phyloP scores from a whole-genome alignment of 2,888 invertebrate species.

The Podotricha telesiphe region DNA sequence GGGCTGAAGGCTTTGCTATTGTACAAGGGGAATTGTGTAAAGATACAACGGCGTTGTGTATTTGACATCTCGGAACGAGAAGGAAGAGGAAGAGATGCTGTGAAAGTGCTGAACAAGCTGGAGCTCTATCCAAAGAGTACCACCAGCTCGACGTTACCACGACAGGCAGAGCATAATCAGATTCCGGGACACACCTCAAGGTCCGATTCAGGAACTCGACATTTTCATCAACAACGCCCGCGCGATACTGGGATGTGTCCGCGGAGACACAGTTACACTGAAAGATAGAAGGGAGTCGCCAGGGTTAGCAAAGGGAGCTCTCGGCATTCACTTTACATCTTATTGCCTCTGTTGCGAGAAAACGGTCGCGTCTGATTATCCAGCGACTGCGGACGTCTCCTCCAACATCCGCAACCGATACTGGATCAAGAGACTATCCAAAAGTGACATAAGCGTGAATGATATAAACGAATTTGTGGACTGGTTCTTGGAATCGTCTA shows the following conservation, averaged over 20 bases:
- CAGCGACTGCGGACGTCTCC: conserved; percentile 86
- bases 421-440: conserved; percentile 62
- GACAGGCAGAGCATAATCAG: conserved; percentile 82
- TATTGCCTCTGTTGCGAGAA: conserved; percentile 86
- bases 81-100: conserved; percentile 49
- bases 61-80: conserved; percentile 84
- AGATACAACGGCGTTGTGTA: conserved; percentile 86
- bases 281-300: conserved; percentile 85
- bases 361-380: conserved; percentile 89
- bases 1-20: conserved; percentile 86
- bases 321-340: conserved; percentile 85
- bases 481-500: conserved; percentile 82
- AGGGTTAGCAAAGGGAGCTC: conserved; percentile 86
- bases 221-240: conserved; percentile 91
- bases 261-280: conserved; percentile 52
- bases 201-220: conserved; percentile 86
- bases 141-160: conserved; percentile 85
- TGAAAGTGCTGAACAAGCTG: conserved; percentile 51
- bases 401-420: conserved; percentile 78
- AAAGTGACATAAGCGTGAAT: conserved; percentile 54
- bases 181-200: conserved; percentile 83
- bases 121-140: conserved; percentile 49
- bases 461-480: conserved; percentile 82
- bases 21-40: conserved; percentile 84
- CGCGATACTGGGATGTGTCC: conserved; percentile 80